Evolutionary conservation across 2,888 invertebrate genomes (phyloP), one percentile per base, ranked within the genome.

Genomic region (Cinara cedri): DNA sequence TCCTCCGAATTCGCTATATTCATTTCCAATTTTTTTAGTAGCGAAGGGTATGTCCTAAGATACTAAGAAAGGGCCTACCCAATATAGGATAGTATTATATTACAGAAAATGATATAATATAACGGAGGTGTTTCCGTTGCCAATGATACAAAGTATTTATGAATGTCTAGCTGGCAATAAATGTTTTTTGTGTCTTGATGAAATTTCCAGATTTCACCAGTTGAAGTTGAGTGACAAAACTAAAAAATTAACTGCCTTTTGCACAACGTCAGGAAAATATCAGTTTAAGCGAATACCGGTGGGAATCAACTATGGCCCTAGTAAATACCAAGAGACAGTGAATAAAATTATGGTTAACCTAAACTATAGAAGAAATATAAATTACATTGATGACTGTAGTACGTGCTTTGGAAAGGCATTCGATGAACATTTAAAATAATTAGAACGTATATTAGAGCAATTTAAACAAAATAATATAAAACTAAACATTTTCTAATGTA

Each of bases 381-480:
- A n/a, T n/a, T n/a, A n/a, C n/a, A n/a, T n/a, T n/a, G n/a, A n/a
- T n/a, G n/a, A n/a, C n/a, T n/a, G n/a, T n/a, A n/a, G n/a, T n/a
- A n/a, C n/a, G n/a, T n/a, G n/a, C n/a, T n/a, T n/a, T n/a, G n/a
- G n/a, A n/a, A n/a, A n/a, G n/a, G n/a, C n/a, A n/a, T n/a, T n/a
- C n/a, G n/a, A n/a, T n/a, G n/a, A n/a, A n/a, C n/a, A n/a, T n/a
- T n/a, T n/a, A n/a, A n/a, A n/a, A n/a, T n/a, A n/a, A n/a, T n/a
- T n/a, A n/a, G n/a, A n/a, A n/a, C n/a, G n/a, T n/a, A n/a, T n/a
- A n/a, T n/a, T n/a, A n/a, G n/a, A n/a, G n/a, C n/a, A n/a, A n/a
- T n/a, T n/a, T n/a, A n/a, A n/a, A n/a, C n/a, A n/a, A n/a, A 8
- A 57, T 57, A 62, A 62, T 19, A 3, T 62, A 62, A 62, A 65